Conservation (phyloP, 2,888 invertebrate species). For the Gibbula magus region DNA sequence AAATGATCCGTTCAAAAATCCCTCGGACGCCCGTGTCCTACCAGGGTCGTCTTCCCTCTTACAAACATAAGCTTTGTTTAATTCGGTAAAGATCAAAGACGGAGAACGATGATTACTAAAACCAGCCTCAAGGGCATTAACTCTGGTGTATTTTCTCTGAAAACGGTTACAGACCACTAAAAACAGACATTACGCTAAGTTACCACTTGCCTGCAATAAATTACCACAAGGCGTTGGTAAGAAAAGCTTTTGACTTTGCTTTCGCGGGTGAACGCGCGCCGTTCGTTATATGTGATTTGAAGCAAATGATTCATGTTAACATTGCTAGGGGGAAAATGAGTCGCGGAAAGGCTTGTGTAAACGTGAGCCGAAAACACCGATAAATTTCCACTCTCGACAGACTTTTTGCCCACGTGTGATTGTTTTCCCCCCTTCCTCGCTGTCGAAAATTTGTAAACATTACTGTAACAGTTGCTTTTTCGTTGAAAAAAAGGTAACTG, state of each 20-base stretch:
- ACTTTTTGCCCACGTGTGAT: neutral
- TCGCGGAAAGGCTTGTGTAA: conserved; percentile 4
- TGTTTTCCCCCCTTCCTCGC: neutral
- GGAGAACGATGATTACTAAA: neutral
- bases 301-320: conserved; percentile 17
- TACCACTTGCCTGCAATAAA: neutral
- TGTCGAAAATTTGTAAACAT: conserved; percentile 8
- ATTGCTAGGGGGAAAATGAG: conserved; percentile 1
- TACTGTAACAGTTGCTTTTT: conserved; percentile 8
- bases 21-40: neutral
- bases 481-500: neutral
- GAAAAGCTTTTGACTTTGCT: neutral
- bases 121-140: conserved; percentile 1
- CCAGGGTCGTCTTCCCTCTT: neutral
- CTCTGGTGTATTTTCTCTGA: neutral
- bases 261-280: conserved; percentile 5
- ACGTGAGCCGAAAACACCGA: neutral
- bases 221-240: neutral
- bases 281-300: conserved; percentile 26
- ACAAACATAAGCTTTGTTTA: conserved; percentile 11
- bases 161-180: conserved; percentile 15
- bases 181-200: neutral
- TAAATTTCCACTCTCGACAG: conserved; percentile 1
- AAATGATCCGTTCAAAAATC: conserved; percentile 9
- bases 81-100: conserved; percentile 9